Evolutionary conservation across 2,797 vertebrate species (phyloP).

Genomic region (Rhinogobio ventralis): DNA sequence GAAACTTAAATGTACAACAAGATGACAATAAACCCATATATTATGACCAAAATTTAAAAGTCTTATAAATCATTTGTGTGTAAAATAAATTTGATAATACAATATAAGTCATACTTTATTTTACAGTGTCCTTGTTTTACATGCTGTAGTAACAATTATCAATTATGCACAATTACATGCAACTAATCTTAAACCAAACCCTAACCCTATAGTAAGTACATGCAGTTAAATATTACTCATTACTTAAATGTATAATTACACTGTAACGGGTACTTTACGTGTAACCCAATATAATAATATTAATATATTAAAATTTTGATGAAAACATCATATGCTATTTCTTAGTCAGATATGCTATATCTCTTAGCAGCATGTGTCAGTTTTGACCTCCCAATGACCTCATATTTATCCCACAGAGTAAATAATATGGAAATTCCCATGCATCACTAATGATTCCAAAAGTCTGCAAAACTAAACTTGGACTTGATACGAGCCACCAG

Average conservation of each 20-base stretch:
- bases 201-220: not conserved
- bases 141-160: not conserved
- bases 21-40: not conserved
- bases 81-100: not conserved
- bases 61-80: not conserved
- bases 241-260: not conserved
- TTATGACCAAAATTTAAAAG: not conserved
- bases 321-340: too few relatives aligned
- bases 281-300: not conserved
- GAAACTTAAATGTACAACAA: not conserved
- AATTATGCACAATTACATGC: not conserved
- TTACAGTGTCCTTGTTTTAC: not conserved
- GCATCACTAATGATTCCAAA: constrained; percentile 12
- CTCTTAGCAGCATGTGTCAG: not conserved
- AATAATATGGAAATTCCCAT: not conserved
- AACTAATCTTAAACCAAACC: not conserved
- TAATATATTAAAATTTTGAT: not conserved
- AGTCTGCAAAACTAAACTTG: not conserved
- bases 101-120: not conserved
- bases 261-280: not conserved
- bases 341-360: not conserved
- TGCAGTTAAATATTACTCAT: not conserved
- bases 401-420: constrained; percentile 11
- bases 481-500: not conserved
- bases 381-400: not conserved